Conservation (phyloP, 2,113 vertebrate species). For the Vulpes lagopus region DNA sequence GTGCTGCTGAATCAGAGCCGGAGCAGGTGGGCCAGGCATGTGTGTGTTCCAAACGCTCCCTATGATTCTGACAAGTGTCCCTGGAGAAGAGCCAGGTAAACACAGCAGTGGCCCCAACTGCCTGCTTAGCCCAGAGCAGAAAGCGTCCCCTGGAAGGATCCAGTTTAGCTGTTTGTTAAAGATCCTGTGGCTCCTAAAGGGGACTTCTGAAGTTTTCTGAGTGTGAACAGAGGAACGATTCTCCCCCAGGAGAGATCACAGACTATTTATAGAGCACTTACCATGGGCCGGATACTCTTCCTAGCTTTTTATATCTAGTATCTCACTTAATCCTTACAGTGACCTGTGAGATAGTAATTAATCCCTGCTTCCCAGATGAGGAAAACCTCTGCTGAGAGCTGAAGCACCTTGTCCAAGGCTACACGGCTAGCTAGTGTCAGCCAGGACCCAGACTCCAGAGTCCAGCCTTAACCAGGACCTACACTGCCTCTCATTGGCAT, state of each 20-base stretch:
- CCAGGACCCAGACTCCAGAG: neutral
- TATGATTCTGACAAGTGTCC: constrained; percentile 78
- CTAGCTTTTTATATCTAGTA: neutral
- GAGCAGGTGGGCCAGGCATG: constrained; percentile 56
- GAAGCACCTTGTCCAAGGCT: neutral
- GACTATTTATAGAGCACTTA: neutral
- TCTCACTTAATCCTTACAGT: neutral
- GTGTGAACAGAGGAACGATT: neutral
- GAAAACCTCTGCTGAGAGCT: neutral
- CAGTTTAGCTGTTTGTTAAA: constrained; percentile 42
- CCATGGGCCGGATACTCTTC: neutral
- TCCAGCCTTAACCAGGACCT: neutral
- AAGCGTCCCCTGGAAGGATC: constrained; percentile 26
- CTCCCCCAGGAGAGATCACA: neutral
- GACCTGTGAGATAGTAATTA: neutral
- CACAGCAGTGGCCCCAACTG: constrained; percentile 24
- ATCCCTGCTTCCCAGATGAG: neutral
- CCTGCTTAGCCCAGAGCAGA: neutral
- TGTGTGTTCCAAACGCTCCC: constrained; percentile 59
- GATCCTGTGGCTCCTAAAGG: neutral
- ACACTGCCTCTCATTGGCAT: neutral
- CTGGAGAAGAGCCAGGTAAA: constrained; percentile 66
- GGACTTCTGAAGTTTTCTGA: neutral
- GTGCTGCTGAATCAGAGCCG: constrained; percentile 45
- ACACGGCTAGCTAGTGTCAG: neutral